Evolutionary conservation across 2,797 vertebrate genomes (phyloP).

Genomic region (Micromesistius poutassou): DNA sequence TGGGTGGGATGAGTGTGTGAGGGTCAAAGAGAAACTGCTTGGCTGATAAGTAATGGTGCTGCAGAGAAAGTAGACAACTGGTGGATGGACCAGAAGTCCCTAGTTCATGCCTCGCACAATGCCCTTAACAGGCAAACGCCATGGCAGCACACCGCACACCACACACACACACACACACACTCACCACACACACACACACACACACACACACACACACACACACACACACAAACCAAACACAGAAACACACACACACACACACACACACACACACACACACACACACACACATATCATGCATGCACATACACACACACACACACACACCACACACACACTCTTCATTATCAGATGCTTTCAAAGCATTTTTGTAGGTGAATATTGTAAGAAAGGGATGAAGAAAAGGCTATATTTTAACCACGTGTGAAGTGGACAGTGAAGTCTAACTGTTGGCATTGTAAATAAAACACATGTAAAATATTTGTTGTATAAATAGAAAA

Average conservation of each 20-base stretch:
- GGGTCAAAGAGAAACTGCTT: constrained; percentile 47
- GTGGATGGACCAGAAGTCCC: constrained; percentile 4
- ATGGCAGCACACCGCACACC: neutral
- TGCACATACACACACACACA: neutral
- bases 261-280: neutral
- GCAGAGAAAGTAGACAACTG: constrained; percentile 40
- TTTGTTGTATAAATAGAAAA: too few relatives aligned
- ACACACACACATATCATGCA: neutral
- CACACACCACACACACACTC: neutral
- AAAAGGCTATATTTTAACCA: too few relatives aligned
- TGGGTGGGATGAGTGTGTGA: too few relatives aligned
- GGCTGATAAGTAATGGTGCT: constrained; percentile 53
- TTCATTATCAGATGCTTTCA: neutral
- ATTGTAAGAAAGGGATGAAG: too few relatives aligned
- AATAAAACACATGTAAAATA: too few relatives aligned
- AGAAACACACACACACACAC: neutral
- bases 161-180: neutral
- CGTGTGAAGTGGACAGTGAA: too few relatives aligned
- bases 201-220: neutral
- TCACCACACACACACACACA: neutral
- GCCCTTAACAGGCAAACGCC: neutral
- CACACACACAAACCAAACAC: neutral
- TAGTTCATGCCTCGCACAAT: constrained; percentile 10
- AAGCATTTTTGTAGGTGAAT: neutral
- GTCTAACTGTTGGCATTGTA: too few relatives aligned